These are phyloP conservation scores for Cheumatopsyche charites DNA, from an alignment of 1,140 invertebrate genomes.

Conservation along the genomic window DNA sequence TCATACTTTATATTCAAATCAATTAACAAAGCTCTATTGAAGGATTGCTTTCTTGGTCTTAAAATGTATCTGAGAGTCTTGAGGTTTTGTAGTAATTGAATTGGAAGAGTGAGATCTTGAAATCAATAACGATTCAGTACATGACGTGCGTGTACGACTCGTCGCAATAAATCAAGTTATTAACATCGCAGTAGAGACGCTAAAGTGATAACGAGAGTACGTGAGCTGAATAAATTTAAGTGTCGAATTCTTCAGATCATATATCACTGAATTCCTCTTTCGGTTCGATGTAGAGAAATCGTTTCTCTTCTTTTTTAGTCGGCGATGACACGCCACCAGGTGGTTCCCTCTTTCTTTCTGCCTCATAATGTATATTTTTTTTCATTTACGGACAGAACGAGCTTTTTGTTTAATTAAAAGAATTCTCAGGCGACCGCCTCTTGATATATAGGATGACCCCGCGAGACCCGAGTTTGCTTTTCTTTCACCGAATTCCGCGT, in stretches of 20 bases:
- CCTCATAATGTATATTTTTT: not conserved
- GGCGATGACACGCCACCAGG: slow-evolving; percentile 26
- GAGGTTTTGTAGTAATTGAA: no score
- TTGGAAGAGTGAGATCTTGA: no score
- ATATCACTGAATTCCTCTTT: no score
- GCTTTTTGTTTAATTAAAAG: slow-evolving; percentile 44
- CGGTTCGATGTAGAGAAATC: no score
- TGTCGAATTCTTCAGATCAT: no score
- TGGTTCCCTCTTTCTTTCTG: slow-evolving; percentile 2
- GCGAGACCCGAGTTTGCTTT: slow-evolving; percentile 7
- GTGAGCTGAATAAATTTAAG: slow-evolving; percentile 28
- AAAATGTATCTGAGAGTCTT: no score
- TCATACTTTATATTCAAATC: no score
- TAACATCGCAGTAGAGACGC: slow-evolving; percentile 26
- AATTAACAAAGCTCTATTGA: no score
- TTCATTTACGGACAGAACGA: not conserved
- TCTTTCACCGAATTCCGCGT: slow-evolving; percentile 24
- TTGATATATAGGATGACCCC: slow-evolving; percentile 36
- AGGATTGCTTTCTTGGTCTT: no score
- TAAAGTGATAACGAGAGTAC: not conserved
- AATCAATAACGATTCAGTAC: no score
- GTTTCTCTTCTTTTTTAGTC: no score
- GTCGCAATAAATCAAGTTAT: slow-evolving; percentile 18
- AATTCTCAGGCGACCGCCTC: slow-evolving; percentile 35
- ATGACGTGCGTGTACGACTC: no score